phyloP scores from a whole-genome alignment of 2,888 invertebrate species.

The Ophonus ardosiacus region DNA sequence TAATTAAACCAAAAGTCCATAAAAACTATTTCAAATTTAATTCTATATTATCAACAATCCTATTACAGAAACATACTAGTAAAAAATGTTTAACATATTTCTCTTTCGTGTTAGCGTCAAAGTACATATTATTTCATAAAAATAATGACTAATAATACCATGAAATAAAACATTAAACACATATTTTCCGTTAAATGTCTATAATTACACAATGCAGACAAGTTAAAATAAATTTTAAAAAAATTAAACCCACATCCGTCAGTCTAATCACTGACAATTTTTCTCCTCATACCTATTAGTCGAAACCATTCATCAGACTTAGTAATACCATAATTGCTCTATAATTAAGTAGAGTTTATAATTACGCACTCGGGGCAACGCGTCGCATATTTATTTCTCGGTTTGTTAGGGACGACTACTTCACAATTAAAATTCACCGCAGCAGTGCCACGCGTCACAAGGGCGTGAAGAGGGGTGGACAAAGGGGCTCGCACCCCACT shows the following conservation, averaged over 20 bases:
- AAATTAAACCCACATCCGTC: constrained; percentile 18
- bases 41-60: neutral
- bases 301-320: constrained; percentile 22
- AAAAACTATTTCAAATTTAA: neutral
- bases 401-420: constrained; percentile 43
- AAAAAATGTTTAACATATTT: neutral
- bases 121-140: neutral
- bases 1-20: neutral
- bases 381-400: constrained; percentile 54
- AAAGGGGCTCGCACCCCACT: neutral
- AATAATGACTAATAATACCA: neutral
- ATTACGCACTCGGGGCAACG: constrained; percentile 28
- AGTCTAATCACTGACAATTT: constrained; percentile 16
- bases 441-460: constrained; percentile 24
- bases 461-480: constrained; percentile 5
- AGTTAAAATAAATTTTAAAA: constrained; percentile 30
- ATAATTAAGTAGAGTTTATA: constrained; percentile 45
- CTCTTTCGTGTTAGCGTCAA: neutral
- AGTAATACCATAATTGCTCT: constrained; percentile 36
- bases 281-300: constrained; percentile 13
- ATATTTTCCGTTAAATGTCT: neutral
- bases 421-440: constrained; percentile 58
- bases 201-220: neutral
- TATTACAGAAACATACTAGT: neutral
- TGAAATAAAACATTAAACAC: constrained; percentile 9